These are phyloP conservation scores for Erinaceus europaeus DNA, from an alignment of 2,113 vertebrate genomes.

Conservation along the genomic window DNA sequence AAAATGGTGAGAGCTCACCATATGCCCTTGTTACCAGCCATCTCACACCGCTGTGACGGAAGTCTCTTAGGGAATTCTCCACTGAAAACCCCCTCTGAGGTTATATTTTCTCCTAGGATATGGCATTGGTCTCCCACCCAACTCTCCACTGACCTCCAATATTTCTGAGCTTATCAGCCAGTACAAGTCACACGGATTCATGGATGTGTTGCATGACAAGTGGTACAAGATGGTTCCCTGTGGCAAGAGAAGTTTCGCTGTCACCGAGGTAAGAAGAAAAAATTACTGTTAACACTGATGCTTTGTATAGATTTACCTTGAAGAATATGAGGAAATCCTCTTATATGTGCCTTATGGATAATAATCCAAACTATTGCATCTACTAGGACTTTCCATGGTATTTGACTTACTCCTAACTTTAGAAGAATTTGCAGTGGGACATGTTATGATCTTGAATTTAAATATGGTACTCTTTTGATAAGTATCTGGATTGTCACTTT, in stretches of 20 bases:
- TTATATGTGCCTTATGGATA: not conserved
- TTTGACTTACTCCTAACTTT: not conserved
- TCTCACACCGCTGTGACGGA: not conserved
- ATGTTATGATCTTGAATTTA: not conserved
- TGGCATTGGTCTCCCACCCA: constrained; percentile 97
- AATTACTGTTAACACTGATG: not conserved
- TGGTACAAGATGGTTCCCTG: constrained; percentile 99
- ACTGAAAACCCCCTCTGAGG: not conserved
- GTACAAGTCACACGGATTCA: constrained; percentile 98
- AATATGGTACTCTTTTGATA: not conserved
- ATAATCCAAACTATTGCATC: not conserved
- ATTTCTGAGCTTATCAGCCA: constrained; percentile 97
- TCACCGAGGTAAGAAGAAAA: constrained; percentile 89
- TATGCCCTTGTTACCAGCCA: not conserved
- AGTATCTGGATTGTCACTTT: not conserved
- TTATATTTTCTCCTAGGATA: constrained; percentile 86
- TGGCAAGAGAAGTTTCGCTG: constrained; percentile 95
- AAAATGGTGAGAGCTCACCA: not conserved
- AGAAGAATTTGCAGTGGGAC: not conserved
- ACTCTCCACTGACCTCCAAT: constrained; percentile 94
- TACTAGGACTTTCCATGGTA: not conserved
- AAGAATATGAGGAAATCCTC: not conserved
- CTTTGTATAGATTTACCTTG: not conserved
- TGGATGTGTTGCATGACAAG: constrained; percentile 98
- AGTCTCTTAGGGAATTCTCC: not conserved